Conservation (phyloP, 2,888 invertebrate species). For the Drosophila nigricruria region DNA sequence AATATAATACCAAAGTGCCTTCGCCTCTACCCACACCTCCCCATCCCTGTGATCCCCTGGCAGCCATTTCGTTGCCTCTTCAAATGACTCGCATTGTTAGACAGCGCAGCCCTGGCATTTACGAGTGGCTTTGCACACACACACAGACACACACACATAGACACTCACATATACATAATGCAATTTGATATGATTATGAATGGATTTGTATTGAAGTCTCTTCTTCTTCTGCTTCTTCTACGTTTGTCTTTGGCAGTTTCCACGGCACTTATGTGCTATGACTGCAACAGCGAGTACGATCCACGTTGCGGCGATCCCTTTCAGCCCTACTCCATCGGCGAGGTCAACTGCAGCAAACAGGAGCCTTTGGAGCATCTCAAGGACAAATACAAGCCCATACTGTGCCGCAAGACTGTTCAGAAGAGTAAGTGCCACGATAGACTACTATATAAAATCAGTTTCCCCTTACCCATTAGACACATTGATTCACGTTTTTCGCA, state of each 20-base stretch:
- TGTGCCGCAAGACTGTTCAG: constrained; percentile 94
- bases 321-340: constrained; percentile 93
- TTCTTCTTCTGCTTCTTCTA: neutral
- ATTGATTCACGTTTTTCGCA: neutral
- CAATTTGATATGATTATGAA: constrained; percentile 30
- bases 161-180: constrained; percentile 17
- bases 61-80: neutral
- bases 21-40: neutral
- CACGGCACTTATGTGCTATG: constrained; percentile 91
- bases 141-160: neutral
- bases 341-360: constrained; percentile 92
- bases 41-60: neutral
- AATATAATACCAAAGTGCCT: constrained; percentile 25
- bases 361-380: constrained; percentile 90
- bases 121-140: constrained; percentile 24
- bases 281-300: constrained; percentile 96
- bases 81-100: constrained; percentile 29
- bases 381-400: constrained; percentile 86
- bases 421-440: constrained; percentile 88
- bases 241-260: constrained; percentile 84
- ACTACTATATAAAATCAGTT: too few relatives aligned
- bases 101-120: constrained; percentile 32
- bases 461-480: neutral
- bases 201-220: constrained; percentile 9
- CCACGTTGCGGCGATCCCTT: constrained; percentile 96